phyloP scores from a whole-genome alignment of 2,113 vertebrate genomes.

The Meleagris gallopavo region DNA sequence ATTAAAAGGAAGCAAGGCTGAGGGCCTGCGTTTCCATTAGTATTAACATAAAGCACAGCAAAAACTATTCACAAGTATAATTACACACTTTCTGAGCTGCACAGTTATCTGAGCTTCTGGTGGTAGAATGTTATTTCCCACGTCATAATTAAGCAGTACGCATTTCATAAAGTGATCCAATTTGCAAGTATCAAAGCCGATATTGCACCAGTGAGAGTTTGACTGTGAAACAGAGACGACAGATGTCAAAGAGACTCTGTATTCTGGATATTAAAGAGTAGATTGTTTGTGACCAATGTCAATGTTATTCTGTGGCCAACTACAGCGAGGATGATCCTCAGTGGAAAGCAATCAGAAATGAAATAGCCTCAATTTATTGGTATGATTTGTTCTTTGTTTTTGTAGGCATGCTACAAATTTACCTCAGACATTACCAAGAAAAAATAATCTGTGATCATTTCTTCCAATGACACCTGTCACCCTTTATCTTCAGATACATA shows the following conservation, averaged over 20 bases:
- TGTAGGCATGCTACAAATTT: neutral
- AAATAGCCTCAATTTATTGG: neutral
- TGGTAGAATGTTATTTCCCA: neutral
- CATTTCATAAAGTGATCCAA: conserved; percentile 31
- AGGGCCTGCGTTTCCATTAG: neutral
- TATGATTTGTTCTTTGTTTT: neutral
- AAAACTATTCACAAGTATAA: neutral
- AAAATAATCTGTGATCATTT: neutral
- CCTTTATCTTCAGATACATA: neutral
- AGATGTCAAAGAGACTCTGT: conserved; percentile 34
- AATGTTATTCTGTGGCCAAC: neutral
- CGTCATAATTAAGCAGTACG: conserved; percentile 12
- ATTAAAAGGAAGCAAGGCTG: neutral
- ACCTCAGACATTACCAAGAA: neutral
- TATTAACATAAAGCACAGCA: neutral
- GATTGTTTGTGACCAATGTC: neutral
- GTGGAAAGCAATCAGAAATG: neutral
- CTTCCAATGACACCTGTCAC: neutral
- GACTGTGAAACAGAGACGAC: neutral
- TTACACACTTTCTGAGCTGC: neutral
- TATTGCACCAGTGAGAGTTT: neutral
- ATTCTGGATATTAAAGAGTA: neutral
- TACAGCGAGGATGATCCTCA: neutral
- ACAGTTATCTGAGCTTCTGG: neutral
- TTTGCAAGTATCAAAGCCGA: neutral